These are phyloP conservation scores for Irena cyanogastra DNA, from an alignment of 2,113 vertebrate species.

Conservation along the genomic window DNA sequence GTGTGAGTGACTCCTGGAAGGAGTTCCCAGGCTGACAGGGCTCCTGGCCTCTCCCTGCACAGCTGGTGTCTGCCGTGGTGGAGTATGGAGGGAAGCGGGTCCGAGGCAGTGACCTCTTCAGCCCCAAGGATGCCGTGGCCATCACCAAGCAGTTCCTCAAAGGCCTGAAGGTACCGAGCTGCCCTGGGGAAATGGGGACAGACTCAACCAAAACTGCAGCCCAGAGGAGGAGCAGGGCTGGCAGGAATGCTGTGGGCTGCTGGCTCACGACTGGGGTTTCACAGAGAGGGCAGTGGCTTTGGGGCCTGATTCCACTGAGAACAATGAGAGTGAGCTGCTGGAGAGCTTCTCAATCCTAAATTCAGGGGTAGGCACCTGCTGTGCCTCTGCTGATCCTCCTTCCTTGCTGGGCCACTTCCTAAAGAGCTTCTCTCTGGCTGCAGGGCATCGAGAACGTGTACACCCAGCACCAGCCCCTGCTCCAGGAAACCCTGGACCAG, in stretches of 20 bases:
- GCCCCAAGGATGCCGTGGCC: constrained; percentile 88
- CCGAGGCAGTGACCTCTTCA: constrained; percentile 91
- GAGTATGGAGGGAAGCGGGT: constrained; percentile 92
- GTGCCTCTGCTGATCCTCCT: not conserved
- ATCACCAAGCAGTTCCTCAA: constrained; percentile 99
- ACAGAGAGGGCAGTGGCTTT: not conserved
- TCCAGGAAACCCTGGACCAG: constrained; percentile 91
- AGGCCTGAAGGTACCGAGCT: constrained; percentile 84
- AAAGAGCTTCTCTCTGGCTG: not conserved
- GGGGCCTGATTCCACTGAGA: not conserved
- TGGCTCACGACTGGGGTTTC: not conserved
- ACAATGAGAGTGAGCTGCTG: not conserved
- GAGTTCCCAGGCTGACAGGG: not conserved
- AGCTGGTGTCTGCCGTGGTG: constrained; percentile 87
- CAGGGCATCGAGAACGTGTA: constrained; percentile 97
- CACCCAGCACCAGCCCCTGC: constrained; percentile 91
- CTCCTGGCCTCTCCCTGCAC: not conserved
- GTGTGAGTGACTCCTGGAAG: not conserved
- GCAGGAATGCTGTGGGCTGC: not conserved
- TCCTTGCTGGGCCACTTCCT: not conserved
- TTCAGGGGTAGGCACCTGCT: not conserved
- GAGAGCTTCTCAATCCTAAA: not conserved
- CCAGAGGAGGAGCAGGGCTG: not conserved
- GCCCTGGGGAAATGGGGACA: rapidly evolving
- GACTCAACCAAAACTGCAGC: not conserved